phyloP scores from a whole-genome alignment of 2,888 invertebrate genomes.

The Morpho deidamia region DNA sequence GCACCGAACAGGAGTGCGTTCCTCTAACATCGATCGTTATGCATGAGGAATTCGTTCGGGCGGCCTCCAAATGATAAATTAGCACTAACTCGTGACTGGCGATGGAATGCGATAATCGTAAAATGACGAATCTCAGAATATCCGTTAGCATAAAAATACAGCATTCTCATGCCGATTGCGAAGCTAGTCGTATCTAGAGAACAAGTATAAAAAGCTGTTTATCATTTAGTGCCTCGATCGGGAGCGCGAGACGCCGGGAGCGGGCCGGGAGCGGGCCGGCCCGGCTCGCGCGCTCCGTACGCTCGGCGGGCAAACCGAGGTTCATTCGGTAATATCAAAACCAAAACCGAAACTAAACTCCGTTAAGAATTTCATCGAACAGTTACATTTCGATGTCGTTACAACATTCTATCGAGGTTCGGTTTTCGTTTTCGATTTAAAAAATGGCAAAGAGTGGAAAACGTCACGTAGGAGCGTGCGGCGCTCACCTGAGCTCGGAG shows the following conservation, averaged over 20 bases:
- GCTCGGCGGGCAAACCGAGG: slow-evolving; percentile 12
- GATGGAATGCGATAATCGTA: slow-evolving; percentile 39
- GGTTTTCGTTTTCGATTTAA: neutral
- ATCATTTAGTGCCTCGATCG: slow-evolving; percentile 73
- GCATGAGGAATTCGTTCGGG: slow-evolving; percentile 48
- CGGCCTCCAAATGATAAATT: slow-evolving; percentile 76
- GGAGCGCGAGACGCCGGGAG: slow-evolving; percentile 61
- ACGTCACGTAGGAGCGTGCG: neutral
- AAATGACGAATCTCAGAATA: slow-evolving; percentile 30
- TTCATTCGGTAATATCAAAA: slow-evolving; percentile 4
- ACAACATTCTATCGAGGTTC: neutral
- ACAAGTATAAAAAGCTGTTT: slow-evolving; percentile 56
- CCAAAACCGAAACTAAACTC: slow-evolving; percentile 11
- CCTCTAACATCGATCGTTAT: slow-evolving; percentile 59
- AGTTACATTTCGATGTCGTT: no score
- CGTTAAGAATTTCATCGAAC: no score
- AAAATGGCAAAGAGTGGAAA: slow-evolving; percentile 5
- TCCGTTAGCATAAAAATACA: slow-evolving; percentile 34
- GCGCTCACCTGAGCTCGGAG: slow-evolving; percentile 90
- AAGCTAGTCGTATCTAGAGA: slow-evolving; percentile 44
- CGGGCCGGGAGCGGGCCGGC: slow-evolving; percentile 40
- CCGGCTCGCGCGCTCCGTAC: slow-evolving; percentile 27
- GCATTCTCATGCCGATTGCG: slow-evolving; percentile 59
- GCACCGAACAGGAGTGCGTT: slow-evolving; percentile 43
- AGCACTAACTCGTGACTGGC: slow-evolving; percentile 50